These are phyloP conservation scores for Sebastes steindachneri DNA, from an alignment of 2,797 vertebrate species.

Conservation along the genomic window DNA sequence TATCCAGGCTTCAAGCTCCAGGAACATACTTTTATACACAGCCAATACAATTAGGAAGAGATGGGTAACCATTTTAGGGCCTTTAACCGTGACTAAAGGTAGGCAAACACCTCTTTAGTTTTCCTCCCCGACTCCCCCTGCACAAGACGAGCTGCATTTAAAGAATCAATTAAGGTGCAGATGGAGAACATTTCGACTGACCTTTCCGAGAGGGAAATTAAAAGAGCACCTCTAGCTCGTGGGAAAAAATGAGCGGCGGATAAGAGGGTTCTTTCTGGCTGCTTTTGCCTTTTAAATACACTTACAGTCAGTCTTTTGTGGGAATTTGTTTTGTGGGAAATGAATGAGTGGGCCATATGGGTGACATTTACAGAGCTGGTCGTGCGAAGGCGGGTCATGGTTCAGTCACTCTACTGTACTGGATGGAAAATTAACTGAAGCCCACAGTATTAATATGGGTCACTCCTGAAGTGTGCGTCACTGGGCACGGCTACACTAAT, in stretches of 20 bases:
- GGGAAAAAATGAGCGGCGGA: slow-evolving; percentile 71
- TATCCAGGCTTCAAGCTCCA: slow-evolving; percentile 27
- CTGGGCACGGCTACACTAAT: slow-evolving; percentile 50
- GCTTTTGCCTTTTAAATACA: slow-evolving; percentile 84
- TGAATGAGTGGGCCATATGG: slow-evolving; percentile 70
- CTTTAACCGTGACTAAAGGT: slow-evolving; percentile 68
- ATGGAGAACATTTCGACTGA: slow-evolving; percentile 83
- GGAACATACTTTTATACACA: slow-evolving; percentile 43
- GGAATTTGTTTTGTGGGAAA: slow-evolving; percentile 80
- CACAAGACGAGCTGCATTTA: slow-evolving; percentile 76
- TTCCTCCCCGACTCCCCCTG: slow-evolving; percentile 34
- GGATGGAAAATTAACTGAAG: slow-evolving; percentile 73
- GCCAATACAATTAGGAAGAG: slow-evolving; percentile 50
- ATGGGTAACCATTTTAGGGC: slow-evolving; percentile 53
- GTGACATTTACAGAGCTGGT: slow-evolving; percentile 79
- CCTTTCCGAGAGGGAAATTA: slow-evolving; percentile 84
- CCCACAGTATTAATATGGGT: slow-evolving; percentile 69
- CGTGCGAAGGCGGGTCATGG: slow-evolving; percentile 65
- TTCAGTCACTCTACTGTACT: slow-evolving; percentile 73
- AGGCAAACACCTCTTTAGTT: slow-evolving; percentile 63
- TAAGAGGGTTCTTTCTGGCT: slow-evolving; percentile 76
- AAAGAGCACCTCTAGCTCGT: slow-evolving; percentile 84
- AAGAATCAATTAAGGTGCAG: slow-evolving; percentile 85
- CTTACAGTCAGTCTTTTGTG: slow-evolving; percentile 73
- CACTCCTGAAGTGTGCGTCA: slow-evolving; percentile 55